phyloP scores from a whole-genome alignment of 2,113 vertebrate species.

The Taxidea taxus region DNA sequence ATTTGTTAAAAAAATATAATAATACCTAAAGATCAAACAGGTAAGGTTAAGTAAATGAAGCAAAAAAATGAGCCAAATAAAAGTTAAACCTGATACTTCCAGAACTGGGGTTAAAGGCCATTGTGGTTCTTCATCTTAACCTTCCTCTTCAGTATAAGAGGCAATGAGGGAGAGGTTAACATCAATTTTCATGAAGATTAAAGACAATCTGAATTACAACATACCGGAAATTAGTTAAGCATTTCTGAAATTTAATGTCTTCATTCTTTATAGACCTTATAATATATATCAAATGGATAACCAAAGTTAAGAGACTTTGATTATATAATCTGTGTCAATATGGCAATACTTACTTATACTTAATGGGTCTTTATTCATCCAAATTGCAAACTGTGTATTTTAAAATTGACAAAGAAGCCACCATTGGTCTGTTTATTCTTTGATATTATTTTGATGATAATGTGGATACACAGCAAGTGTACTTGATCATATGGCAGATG shows the following conservation, averaged over 20 bases:
- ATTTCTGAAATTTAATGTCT: background rate
- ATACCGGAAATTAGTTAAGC: background rate
- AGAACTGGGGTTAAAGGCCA: background rate
- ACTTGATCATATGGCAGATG: constrained; percentile 23
- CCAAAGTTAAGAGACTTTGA: background rate
- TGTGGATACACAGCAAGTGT: constrained; percentile 13
- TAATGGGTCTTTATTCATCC: constrained; percentile 39
- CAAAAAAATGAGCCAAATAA: background rate
- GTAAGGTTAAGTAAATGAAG: background rate
- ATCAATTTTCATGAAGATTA: background rate
- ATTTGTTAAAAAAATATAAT: too few species aligned
- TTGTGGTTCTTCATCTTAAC: background rate
- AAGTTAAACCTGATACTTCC: background rate
- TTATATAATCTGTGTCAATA: constrained; percentile 18
- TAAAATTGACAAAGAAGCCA: constrained; percentile 23
- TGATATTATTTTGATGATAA: constrained; percentile 31
- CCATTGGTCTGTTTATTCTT: background rate
- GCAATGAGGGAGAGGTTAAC: background rate
- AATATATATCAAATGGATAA: background rate
- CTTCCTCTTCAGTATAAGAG: background rate
- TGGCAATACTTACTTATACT: constrained; percentile 24
- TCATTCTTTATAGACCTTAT: background rate
- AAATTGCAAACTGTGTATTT: background rate
- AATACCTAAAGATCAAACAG: background rate
- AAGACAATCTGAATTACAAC: background rate